These are phyloP conservation scores for Erethizon dorsatum DNA, from an alignment of 2,797 vertebrate species.

Conservation along the genomic window DNA sequence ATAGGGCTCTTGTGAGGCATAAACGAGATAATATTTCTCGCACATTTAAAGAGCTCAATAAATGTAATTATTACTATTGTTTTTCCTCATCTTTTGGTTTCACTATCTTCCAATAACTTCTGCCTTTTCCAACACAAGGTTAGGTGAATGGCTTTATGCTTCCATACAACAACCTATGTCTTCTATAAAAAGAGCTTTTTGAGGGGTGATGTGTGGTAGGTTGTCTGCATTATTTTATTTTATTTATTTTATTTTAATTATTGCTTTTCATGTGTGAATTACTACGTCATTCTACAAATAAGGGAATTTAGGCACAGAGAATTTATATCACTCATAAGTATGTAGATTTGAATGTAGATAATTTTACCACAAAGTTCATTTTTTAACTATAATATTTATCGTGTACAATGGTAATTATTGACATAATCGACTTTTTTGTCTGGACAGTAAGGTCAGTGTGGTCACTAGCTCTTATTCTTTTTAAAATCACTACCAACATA, in stretches of 20 bases:
- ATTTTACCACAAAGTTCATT: constrained; percentile 10
- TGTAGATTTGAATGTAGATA: constrained; percentile 1
- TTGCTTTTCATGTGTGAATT: background rate
- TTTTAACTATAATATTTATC: background rate
- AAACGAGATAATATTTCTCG: background rate
- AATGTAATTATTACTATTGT: background rate
- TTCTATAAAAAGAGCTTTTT: background rate
- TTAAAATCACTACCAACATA: background rate
- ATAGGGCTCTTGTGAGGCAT: background rate
- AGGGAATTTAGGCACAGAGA: background rate
- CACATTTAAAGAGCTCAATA: background rate
- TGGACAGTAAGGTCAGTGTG: background rate
- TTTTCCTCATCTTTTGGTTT: constrained; percentile 3
- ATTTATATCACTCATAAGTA: background rate
- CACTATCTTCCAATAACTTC: background rate
- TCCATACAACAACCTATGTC: background rate
- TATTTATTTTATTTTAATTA: constrained; percentile 31
- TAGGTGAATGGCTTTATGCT: background rate
- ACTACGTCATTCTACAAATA: background rate
- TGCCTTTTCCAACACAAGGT: background rate
- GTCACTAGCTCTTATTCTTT: background rate
- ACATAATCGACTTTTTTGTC: background rate
- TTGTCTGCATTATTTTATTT: background rate
- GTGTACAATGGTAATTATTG: background rate
- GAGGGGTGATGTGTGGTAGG: background rate